Conservation (phyloP, 2,113 vertebrate genomes). For the Numenius arquata region DNA sequence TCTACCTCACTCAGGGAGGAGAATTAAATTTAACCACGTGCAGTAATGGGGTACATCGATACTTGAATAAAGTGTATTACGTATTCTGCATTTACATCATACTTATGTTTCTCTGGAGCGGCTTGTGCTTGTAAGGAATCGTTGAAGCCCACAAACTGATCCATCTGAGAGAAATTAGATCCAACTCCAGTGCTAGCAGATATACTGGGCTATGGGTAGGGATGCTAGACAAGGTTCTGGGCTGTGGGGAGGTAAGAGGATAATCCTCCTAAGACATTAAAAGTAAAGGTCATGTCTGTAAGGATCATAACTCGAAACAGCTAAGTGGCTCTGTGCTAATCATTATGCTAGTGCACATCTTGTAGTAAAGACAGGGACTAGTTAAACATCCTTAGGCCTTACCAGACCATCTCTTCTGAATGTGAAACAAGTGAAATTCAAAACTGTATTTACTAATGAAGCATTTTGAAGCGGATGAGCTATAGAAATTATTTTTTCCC, state of each 20-base stretch:
- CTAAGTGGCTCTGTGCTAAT: neutral
- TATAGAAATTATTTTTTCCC: neutral
- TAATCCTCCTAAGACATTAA: neutral
- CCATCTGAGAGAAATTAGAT: neutral
- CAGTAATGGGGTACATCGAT: neutral
- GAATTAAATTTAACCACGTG: neutral
- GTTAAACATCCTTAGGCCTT: neutral
- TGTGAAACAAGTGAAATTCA: neutral
- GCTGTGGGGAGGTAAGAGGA: neutral
- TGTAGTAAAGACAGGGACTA: neutral
- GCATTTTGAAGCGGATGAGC: neutral
- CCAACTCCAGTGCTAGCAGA: neutral
- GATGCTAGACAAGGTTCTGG: neutral
- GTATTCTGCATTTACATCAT: neutral
- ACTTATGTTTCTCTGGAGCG: neutral
- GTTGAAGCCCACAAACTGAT: neutral
- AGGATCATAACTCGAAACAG: neutral
- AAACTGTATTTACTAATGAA: neutral
- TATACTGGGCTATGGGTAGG: neutral
- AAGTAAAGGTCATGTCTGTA: neutral
- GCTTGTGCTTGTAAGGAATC: neutral
- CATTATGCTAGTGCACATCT: neutral
- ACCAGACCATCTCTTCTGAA: neutral
- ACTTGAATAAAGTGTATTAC: neutral
- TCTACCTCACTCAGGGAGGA: neutral